A percentile compares a stretch with the other conserved stretches of the same genome.
phyloP scores from a whole-genome alignment of 2,797 vertebrate species.

The Mormyrus proboscirostris region DNA sequence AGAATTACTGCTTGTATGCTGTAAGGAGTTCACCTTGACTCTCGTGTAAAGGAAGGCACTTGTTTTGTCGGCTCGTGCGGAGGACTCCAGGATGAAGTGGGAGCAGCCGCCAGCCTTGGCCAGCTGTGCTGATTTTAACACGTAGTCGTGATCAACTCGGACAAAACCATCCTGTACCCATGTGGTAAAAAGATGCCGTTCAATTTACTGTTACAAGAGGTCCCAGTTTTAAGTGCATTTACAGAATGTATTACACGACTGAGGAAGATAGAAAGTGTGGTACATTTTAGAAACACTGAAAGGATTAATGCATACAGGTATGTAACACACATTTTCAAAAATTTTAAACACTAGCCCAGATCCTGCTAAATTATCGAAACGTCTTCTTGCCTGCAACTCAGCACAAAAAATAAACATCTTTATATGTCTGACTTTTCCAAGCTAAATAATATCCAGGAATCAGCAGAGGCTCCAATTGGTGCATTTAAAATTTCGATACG shows the following conservation, averaged over 20 bases:
- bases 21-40: constrained; percentile 56
- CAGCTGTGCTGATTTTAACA: constrained; percentile 77
- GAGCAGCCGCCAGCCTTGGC: constrained; percentile 77
- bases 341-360: background rate
- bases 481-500: constrained; percentile 35
- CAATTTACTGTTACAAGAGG: background rate
- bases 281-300: background rate
- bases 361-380: background rate
- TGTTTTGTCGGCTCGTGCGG: constrained; percentile 63
- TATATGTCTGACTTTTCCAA: background rate
- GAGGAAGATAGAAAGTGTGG: background rate
- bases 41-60: constrained; percentile 66
- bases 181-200: background rate
- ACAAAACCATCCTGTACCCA: constrained; percentile 72
- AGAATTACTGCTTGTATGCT: background rate
- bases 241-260: background rate
- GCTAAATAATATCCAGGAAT: background rate
- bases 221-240: background rate
- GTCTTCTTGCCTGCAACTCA: background rate
- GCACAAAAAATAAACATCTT: background rate
- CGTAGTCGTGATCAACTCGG: constrained; percentile 81
- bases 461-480: constrained; percentile 32
- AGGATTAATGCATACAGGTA: background rate
- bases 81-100: constrained; percentile 76
- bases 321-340: background rate